phyloP scores from a whole-genome alignment of 2,113 vertebrate species.

The Epinephelus fuscoguttatus region DNA sequence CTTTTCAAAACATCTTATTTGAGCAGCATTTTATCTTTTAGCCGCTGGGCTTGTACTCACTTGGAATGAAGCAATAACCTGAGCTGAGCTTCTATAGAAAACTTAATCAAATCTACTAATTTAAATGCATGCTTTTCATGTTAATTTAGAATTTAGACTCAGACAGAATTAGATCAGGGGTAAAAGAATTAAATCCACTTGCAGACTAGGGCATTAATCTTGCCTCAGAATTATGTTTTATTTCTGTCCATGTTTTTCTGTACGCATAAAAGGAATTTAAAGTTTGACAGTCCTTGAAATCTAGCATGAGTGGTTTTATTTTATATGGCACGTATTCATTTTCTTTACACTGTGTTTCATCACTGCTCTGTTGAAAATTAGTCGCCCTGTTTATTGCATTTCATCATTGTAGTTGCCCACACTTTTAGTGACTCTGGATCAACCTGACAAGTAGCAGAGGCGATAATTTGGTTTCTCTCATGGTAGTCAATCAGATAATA shows the following conservation, averaged over 20 bases:
- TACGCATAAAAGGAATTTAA: background rate
- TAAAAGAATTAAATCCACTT: slow-evolving; percentile 3
- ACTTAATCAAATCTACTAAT: slow-evolving; percentile 36
- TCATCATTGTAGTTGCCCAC: slow-evolving; percentile 22
- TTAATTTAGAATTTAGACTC: slow-evolving; percentile 39
- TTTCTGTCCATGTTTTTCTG: slow-evolving; percentile 1
- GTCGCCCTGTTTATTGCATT: slow-evolving; percentile 43
- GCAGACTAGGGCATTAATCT: slow-evolving; percentile 1
- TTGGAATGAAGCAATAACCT: slow-evolving; percentile 47
- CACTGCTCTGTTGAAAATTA: slow-evolving; percentile 30
- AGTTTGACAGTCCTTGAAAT: slow-evolving; percentile 41
- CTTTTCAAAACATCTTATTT: slow-evolving; percentile 32
- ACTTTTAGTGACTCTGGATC: slow-evolving; percentile 23
- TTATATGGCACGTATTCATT: background rate
- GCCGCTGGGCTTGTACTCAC: slow-evolving; percentile 2
- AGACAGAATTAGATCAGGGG: slow-evolving; percentile 30
- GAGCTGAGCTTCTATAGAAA: slow-evolving; percentile 24
- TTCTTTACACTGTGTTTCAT: slow-evolving; percentile 44
- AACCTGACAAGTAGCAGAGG: background rate
- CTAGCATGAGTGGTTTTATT: slow-evolving; percentile 20
- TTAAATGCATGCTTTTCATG: slow-evolving; percentile 25
- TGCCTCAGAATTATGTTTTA: background rate
- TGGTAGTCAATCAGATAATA: background rate
- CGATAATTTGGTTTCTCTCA: background rate
- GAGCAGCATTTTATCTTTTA: slow-evolving; percentile 29